Conservation (phyloP, 2,113 vertebrate species). For the Perca schrenkii region DNA sequence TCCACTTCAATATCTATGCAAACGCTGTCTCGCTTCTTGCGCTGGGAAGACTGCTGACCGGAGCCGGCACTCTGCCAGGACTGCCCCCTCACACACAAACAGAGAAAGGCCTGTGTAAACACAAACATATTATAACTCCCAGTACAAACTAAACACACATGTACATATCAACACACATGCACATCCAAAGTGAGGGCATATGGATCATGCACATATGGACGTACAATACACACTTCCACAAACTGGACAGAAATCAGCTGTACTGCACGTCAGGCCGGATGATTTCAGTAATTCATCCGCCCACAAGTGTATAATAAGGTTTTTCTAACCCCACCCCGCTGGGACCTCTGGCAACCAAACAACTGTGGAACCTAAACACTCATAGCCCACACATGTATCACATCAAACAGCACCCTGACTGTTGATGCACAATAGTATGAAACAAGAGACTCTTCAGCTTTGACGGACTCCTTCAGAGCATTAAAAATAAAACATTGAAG, state of each 20-base stretch:
- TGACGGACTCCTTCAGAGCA: background rate
- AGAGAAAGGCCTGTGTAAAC: conserved; percentile 17
- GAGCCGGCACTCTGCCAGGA: background rate
- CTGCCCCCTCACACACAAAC: conserved; percentile 12
- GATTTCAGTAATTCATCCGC: conserved; percentile 51
- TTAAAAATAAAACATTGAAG: background rate
- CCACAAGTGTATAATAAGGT: conserved; percentile 70
- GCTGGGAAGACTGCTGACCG: conserved; percentile 50
- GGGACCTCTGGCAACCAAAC: conserved; percentile 64
- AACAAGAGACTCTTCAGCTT: conserved; percentile 33
- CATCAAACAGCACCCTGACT: conserved; percentile 44
- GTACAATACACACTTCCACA: background rate
- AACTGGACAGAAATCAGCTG: conserved; percentile 41
- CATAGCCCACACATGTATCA: conserved; percentile 52
- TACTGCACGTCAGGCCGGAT: conserved; percentile 34
- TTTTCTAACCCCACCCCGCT: conserved; percentile 66
- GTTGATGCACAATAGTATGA: conserved; percentile 32
- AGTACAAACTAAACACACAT: background rate
- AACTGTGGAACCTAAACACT: conserved; percentile 59
- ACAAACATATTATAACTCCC: conserved; percentile 15
- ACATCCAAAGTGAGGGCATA: background rate
- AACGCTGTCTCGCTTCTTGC: conserved; percentile 30
- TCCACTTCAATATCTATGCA: conserved; percentile 65
- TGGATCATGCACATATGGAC: background rate
- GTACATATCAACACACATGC: background rate